Percentiles rank a stretch among this genome's conserved stretches.
Conservation (phyloP, 2,797 vertebrate species). For the Fistularia commersonii region DNA sequence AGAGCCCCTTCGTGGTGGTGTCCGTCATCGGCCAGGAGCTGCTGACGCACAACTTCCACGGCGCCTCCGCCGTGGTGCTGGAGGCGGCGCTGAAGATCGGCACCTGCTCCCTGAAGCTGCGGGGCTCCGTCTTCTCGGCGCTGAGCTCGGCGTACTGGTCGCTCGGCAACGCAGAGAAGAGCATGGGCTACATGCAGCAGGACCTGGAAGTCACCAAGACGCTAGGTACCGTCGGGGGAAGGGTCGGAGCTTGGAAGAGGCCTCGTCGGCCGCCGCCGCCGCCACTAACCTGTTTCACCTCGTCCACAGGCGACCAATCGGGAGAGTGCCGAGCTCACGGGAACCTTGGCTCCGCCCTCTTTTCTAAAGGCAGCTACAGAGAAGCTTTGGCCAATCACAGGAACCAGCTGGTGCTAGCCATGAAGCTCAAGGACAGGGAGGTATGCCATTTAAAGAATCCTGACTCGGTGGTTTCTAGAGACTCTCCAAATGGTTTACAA, state of each 20-base stretch:
- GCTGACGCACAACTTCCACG: constrained; percentile 87
- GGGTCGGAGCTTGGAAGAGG: neutral
- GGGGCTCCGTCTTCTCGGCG: constrained; percentile 93
- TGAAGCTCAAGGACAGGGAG: constrained; percentile 98
- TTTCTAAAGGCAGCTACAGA: constrained; percentile 93
- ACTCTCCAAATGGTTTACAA: too few relatives aligned
- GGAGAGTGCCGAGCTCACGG: constrained; percentile 95
- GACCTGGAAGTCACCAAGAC: constrained; percentile 97
- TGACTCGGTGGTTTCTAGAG: too few relatives aligned
- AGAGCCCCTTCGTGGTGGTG: constrained; percentile 97
- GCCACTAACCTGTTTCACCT: neutral
- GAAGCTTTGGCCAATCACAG: constrained; percentile 95
- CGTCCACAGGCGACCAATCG: constrained; percentile 86
- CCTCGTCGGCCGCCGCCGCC: neutral
- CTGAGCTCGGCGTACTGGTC: constrained; percentile 97
- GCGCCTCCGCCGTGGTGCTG: constrained; percentile 86
- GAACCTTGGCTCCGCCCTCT: constrained; percentile 96
- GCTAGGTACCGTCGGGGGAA: constrained; percentile 35
- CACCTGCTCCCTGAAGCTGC: constrained; percentile 94
- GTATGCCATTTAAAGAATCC: too few relatives aligned
- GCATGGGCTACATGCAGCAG: constrained; percentile 94
- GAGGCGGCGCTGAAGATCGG: constrained; percentile 96
- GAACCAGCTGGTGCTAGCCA: constrained; percentile 93
- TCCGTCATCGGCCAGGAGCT: constrained; percentile 97
- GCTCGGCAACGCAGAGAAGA: constrained; percentile 89